These are phyloP conservation scores for Sicus ferrugineus DNA, from an alignment of 2,888 invertebrate species.

Conservation along the genomic window DNA sequence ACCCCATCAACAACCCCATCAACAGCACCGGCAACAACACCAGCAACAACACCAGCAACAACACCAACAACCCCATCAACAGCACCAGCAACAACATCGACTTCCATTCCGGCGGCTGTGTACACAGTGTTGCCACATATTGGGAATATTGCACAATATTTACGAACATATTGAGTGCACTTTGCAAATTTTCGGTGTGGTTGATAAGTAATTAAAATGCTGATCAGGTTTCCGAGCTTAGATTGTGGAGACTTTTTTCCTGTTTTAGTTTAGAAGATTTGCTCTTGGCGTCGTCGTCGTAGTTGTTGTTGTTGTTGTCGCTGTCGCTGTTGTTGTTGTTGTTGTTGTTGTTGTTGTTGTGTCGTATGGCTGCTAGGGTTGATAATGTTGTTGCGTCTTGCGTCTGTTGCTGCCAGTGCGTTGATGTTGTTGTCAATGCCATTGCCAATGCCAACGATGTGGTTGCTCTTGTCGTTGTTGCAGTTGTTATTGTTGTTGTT, in stretches of 20 bases:
- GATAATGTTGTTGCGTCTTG: background rate
- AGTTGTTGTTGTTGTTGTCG: too few species aligned
- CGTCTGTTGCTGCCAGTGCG: background rate
- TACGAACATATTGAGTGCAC: background rate
- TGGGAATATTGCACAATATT: constrained; percentile 6
- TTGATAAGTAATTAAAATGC: constrained; percentile 41
- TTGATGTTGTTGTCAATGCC: too few species aligned
- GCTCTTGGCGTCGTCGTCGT: background rate
- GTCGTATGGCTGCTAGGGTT: too few species aligned
- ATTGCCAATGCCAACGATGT: too few species aligned
- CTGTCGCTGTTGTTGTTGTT: constrained; percentile 7
- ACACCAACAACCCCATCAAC: background rate
- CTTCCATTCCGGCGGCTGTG: background rate
- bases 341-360: background rate
- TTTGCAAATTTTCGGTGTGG: constrained; percentile 28
- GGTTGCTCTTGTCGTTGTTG: constrained; percentile 7
- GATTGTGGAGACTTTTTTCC: background rate
- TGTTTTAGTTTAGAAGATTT: background rate
- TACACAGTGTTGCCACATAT: constrained; percentile 6
- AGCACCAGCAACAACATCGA: background rate
- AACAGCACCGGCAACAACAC: too few species aligned
- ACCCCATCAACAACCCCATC: background rate
- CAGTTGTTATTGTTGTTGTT: background rate
- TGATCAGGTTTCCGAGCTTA: constrained; percentile 29
- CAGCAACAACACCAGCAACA: background rate